Evolutionary conservation across 2,888 invertebrate genomes (phyloP).

Genomic region (Tinea pellionella): DNA sequence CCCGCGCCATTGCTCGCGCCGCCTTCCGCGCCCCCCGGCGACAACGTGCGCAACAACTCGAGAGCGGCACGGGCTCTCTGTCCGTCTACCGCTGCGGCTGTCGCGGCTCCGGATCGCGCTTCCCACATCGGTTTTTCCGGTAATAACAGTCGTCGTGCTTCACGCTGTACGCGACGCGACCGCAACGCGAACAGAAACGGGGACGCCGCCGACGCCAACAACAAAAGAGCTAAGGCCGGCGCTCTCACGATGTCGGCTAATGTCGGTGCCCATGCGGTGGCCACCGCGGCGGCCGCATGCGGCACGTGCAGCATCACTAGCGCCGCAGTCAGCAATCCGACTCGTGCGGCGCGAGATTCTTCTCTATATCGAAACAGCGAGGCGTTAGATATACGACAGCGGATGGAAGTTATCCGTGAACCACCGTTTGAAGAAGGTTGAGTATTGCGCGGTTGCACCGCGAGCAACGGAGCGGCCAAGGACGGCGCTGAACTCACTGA

Average conservation of each 20-base stretch:
- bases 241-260: conserved; percentile 56
- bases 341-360: conserved; percentile 89
- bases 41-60: conserved; percentile 50
- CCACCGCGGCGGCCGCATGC: conserved; percentile 56
- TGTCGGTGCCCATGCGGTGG: conserved; percentile 51
- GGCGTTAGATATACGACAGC: conserved; percentile 85
- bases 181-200: conserved; percentile 84
- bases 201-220: conserved; percentile 74
- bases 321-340: conserved; percentile 73
- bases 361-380: conserved; percentile 87
- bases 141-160: conserved; percentile 47
- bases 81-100: conserved; percentile 67
- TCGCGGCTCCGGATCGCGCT: conserved; percentile 62
- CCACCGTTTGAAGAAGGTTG: conserved; percentile 53
- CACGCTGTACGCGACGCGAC: conserved; percentile 73
- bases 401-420: conserved; percentile 78
- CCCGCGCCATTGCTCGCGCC: conserved; percentile 51
- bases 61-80: conserved; percentile 56
- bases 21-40: conserved; percentile 52
- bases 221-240: conserved; percentile 64
- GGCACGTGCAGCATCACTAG: conserved; percentile 81
- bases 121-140: conserved; percentile 60
- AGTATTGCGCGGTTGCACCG: conserved; percentile 46
- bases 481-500: conserved; percentile 66
- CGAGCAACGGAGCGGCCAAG: conserved; percentile 47